A percentile compares a stretch with the other conserved stretches of the same genome.
These are phyloP conservation scores for Andrena hattorfiana DNA, from an alignment of 2,888 invertebrate species.

Conservation along the genomic window DNA sequence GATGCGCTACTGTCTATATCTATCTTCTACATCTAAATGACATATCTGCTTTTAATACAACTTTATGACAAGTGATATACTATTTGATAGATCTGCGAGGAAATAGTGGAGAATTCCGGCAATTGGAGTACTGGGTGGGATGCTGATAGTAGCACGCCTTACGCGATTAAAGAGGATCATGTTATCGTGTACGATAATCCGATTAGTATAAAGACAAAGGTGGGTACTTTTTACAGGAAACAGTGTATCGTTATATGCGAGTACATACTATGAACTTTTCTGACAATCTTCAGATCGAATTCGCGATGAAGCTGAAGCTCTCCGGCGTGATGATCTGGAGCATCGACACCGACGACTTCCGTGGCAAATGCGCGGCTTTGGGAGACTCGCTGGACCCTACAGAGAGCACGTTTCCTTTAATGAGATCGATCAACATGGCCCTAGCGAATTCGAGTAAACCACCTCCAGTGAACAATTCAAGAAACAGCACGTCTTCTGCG, in stretches of 20 bases:
- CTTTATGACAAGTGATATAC: neutral
- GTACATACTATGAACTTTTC: neutral
- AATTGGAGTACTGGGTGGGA: constrained; percentile 91
- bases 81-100: constrained; percentile 76
- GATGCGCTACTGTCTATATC: too few relatives aligned
- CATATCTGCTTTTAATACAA: too few relatives aligned
- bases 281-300: constrained; percentile 68
- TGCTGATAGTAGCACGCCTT: constrained; percentile 88
- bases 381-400: constrained; percentile 66
- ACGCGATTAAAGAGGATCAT: constrained; percentile 87
- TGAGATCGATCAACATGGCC: constrained; percentile 90
- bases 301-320: constrained; percentile 82
- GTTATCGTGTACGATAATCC: constrained; percentile 93
- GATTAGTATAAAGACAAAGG: constrained; percentile 91
- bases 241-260: too few relatives aligned
- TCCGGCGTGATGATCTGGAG: constrained; percentile 96
- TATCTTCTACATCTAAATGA: too few relatives aligned
- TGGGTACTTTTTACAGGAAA: constrained; percentile 77
- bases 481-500: neutral
- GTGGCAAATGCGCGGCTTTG: constrained; percentile 87
- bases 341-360: constrained; percentile 95
- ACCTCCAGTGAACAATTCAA: neutral
- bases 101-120: constrained; percentile 55
- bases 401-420: constrained; percentile 88
- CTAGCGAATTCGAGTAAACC: constrained; percentile 84